These are phyloP conservation scores for Mnemiopsis leidyi DNA, from an alignment of 37 sponge, comb jelly and placozoan genomes.

Conservation along the genomic window DNA sequence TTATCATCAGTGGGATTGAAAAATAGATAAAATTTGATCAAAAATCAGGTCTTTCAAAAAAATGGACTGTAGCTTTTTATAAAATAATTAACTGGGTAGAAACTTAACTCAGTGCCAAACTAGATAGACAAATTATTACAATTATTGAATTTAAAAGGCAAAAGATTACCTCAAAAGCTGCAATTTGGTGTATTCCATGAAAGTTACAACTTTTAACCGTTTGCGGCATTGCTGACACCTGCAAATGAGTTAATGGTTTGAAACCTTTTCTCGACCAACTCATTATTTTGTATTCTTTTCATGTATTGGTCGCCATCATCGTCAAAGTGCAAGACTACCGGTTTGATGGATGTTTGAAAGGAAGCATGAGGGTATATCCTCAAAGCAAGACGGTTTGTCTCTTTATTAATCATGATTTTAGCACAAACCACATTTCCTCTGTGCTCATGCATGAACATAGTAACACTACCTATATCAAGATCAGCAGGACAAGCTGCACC, in stretches of 20 bases:
- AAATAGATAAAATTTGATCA: too few relatives aligned
- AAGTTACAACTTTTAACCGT: too few relatives aligned
- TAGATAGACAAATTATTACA: too few relatives aligned
- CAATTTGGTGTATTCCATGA: background rate
- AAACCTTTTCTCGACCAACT: background rate
- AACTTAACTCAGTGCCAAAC: too few relatives aligned
- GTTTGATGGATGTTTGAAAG: background rate
- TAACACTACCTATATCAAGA: conserved; percentile 12
- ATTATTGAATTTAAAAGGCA: background rate
- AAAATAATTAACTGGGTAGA: too few relatives aligned
- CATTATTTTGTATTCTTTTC: background rate
- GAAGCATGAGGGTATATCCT: background rate
- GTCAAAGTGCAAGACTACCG: background rate
- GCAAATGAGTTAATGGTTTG: too few relatives aligned
- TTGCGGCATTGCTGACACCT: too few relatives aligned
- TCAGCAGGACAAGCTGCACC: conserved; percentile 20
- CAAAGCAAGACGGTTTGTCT: background rate
- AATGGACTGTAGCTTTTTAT: too few relatives aligned
- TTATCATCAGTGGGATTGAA: too few relatives aligned
- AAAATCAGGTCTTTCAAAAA: too few relatives aligned
- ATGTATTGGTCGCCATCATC: conserved; percentile 23
- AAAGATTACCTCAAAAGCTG: background rate
- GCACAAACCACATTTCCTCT: conserved; percentile 22
- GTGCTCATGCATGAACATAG: conserved; percentile 19
- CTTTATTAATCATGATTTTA: background rate